Conservation (phyloP, 2,797 vertebrate genomes). For the Thalassophryne amazonica region DNA sequence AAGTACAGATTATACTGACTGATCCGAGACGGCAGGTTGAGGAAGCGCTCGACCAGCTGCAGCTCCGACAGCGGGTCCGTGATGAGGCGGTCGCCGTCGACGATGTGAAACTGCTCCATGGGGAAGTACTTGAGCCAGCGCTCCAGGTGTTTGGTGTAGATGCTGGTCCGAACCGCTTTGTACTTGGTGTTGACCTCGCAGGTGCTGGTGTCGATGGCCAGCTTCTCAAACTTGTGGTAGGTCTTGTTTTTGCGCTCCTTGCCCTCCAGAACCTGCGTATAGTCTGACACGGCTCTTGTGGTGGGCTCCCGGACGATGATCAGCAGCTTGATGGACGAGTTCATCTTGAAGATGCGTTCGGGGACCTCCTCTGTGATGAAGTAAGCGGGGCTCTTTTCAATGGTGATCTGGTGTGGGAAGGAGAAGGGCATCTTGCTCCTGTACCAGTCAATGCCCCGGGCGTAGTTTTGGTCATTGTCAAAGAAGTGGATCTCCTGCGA, state of each 20-base stretch:
- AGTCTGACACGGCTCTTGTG: slow-evolving; percentile 94
- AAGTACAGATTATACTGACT: slow-evolving; percentile 96
- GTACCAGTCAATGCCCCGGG: slow-evolving; percentile 93
- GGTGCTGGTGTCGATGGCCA: slow-evolving; percentile 88
- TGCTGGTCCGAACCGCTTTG: slow-evolving; percentile 94
- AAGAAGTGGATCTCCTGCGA: slow-evolving; percentile 98
- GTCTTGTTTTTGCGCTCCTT: slow-evolving; percentile 97
- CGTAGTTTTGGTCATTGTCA: slow-evolving; percentile 94
- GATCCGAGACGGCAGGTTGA: slow-evolving; percentile 91
- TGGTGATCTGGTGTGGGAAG: slow-evolving; percentile 93
- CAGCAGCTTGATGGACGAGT: slow-evolving; percentile 93
- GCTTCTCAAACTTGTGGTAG: slow-evolving; percentile 93
- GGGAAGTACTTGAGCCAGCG: slow-evolving; percentile 95
- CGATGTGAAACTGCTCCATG: slow-evolving; percentile 91
- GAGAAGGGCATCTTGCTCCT: slow-evolving; percentile 96
- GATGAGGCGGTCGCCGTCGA: slow-evolving; percentile 93
- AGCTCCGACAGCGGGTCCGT: slow-evolving; percentile 91
- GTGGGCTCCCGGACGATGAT: slow-evolving; percentile 95
- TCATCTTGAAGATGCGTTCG: slow-evolving; percentile 97
- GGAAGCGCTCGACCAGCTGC: slow-evolving; percentile 90
- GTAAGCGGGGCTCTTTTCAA: slow-evolving; percentile 96
- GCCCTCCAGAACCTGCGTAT: slow-evolving; percentile 94
- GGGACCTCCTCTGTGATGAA: slow-evolving; percentile 97
- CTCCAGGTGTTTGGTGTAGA: slow-evolving; percentile 95
- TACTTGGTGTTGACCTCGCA: slow-evolving; percentile 96